Evolutionary conservation across 2,797 vertebrate species (phyloP).

Genomic region (Myripristis murdjan): DNA sequence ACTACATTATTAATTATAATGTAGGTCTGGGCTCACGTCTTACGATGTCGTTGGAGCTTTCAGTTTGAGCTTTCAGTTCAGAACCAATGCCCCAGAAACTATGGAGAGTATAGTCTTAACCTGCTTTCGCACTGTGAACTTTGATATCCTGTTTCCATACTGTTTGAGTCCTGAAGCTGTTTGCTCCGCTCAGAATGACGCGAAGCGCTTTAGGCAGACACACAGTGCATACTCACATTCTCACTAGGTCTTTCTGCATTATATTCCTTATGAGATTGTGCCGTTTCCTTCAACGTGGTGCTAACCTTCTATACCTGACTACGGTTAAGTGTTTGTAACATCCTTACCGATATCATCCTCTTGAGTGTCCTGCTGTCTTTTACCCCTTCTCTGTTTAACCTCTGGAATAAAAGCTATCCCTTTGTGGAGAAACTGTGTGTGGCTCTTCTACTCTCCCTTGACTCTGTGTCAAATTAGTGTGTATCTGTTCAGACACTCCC

Average conservation of each 20-base stretch:
- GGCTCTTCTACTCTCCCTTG: constrained; percentile 61
- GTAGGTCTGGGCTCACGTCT: constrained; percentile 33
- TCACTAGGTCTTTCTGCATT: constrained; percentile 49
- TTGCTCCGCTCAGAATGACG: constrained; percentile 26
- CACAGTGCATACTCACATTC: constrained; percentile 55
- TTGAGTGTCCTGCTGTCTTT: constrained; percentile 77
- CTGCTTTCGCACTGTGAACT: constrained; percentile 68
- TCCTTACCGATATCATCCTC: constrained; percentile 53
- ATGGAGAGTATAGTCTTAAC: constrained; percentile 12
- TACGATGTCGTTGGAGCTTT: constrained; percentile 8
- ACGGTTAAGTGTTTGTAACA: constrained; percentile 54
- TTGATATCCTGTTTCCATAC: constrained; percentile 36
- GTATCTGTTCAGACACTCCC: background rate
- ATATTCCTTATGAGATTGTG: constrained; percentile 53
- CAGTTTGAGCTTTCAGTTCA: constrained; percentile 6
- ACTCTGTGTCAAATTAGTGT: background rate
- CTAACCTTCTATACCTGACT: constrained; percentile 62
- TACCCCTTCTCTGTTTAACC: constrained; percentile 64
- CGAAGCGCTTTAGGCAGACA: constrained; percentile 30
- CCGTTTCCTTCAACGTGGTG: constrained; percentile 69
- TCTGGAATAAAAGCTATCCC: constrained; percentile 78
- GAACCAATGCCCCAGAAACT: constrained; percentile 2
- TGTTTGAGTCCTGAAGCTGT: constrained; percentile 22
- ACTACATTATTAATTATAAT: constrained; percentile 19
- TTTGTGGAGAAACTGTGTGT: constrained; percentile 70